Base-by-base conservation (phyloP, 2,888 invertebrate genomes). In the Stenodera caucasica region DNA sequence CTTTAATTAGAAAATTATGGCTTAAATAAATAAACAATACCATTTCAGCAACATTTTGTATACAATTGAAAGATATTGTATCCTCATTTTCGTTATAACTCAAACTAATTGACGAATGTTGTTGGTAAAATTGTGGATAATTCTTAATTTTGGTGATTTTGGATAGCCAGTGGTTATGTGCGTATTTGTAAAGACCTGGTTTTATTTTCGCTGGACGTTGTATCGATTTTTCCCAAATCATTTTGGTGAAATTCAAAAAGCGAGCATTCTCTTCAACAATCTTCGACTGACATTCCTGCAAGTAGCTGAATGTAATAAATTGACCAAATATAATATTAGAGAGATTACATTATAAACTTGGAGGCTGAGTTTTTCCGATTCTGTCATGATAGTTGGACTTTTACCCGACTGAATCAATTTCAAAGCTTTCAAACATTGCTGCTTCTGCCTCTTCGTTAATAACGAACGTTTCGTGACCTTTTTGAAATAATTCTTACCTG, bases 41-140 rank as follows among this genome's bases (percentile, higher is more conserved):
- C 65, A 71, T 49, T 61, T 75, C 73, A 21, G 70, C 55, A 26
- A 68, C 60, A 69, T 71, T 71, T 54, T 61, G 50, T 26, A 64
- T 33, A 60, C 62, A 64, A 15, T 67, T 52, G 64, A 71, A 74
- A 54, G 72, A 68, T 15, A 75, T 63, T 14, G 67, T 56, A 18
- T 57, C 61, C 23, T 72, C 70, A 53, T 62, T 59, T 49, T 73
- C 73, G 21, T 63, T 59, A 60, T 67, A 70, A 18, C 61, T 67
- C 57, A 71, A 62, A 26, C 70, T 67, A 37, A 75, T 54, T 18
- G 60, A 55, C n/a, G 54, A 55, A 23, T 65, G 35, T 21, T 66
- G 62, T 45, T 69, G 72, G 60, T 73, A 77, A 62, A 59, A 72
- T 54, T 69, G 69, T 3, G 73, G 69, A 64, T 72, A 72, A 23